Base-by-base conservation (phyloP, 2,888 invertebrate genomes). In the Pardosa pseudoannulata region DNA sequence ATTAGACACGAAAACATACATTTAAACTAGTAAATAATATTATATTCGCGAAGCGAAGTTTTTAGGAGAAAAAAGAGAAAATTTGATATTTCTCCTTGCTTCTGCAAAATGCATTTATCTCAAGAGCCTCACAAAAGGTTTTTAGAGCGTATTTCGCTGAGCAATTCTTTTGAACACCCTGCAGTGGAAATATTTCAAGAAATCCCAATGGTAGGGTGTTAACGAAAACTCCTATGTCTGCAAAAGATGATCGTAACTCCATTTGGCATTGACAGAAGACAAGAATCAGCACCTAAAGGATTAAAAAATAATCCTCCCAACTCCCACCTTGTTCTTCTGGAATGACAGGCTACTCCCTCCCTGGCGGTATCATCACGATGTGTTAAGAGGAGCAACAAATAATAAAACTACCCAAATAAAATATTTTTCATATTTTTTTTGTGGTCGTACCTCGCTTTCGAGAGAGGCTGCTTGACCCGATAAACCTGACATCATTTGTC, bases 401-500 rank as follows among this genome's bases (percentile, higher is more conserved):
- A 46, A 46, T n/a, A n/a, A n/a, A n/a, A n/a, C n/a, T n/a, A n/a
- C 41, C 16, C 3, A 23, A 65, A 29, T 29, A 65, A 64, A 64
- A 31, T 36, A 5, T 36, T 36, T 36, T 36, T 36, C 9, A 36
- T 36, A 36, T 36, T 36, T 36, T 36, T 36, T n/a, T n/a, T n/a
- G n/a, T n/a, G n/a, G n/a, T n/a, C 36, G n/a, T n/a, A n/a, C n/a
- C n/a, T n/a, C n/a, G n/a, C n/a, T n/a, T n/a, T n/a, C n/a, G n/a
- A 19, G 46, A 73, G 41, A 36, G 71, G 7, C 79, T 50, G 67
- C 39, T 74, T 73, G 80, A 68, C 80, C 80, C 32, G 67, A 80
- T 73, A 73, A 80, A 71, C 70, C 71, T 71, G 64, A 71, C 36
- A 74, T 80, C 74, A 80, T 80, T 74, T 73, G 73, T 80, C 74